Base-by-base conservation (phyloP, 2,113 vertebrate genomes). In the Rattus rattus region DNA sequence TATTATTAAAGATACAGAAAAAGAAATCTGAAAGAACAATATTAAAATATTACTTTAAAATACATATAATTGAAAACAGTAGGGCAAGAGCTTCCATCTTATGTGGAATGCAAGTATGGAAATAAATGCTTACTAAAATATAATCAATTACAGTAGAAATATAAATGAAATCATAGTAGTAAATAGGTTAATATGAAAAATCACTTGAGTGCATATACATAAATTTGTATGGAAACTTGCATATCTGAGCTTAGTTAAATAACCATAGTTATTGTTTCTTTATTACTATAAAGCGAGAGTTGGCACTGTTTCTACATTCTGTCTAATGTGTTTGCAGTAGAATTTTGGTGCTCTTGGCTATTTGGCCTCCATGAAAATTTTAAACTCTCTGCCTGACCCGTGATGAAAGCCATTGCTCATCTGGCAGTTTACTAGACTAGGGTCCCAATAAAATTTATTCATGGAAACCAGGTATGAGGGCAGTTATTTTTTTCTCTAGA, bases 401-500 rank as follows among this genome's bases (percentile, higher is more conserved):
- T 49, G n/a, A 36, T 63, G 24, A 22, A 3, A 63, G n/a, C n/a
- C 13, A 63, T 17, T 7, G n/a, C 56, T 30, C 59, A 63, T 63
- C 59, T 63, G 59, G 9, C 24, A 63, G 14, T 43, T 63, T 63
- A 28, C 59, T 26, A 59, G 12, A 43, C 26, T 84, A 24, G 59
- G 14, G 13, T 84, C 7, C 7, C 81, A 43, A 56, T 84, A 61
- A 83, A 76, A 56, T 65, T 84, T 47, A 85, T 12, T 61, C 59
- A 61, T 28, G 4, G 81, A 73, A 79, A 39, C 22, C 28, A 0
- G 0, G 0, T n/a, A 61, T 54, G 36, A 39, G 33, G 11, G 22
- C 22, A 84, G 24, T 16, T 17, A 12, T 80, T 92, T 59, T 70
- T 83, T 86, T 92, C 16, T 91, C 11, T 84, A 96, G 69, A 65